phyloP scores from a whole-genome alignment of 2,113 vertebrate species.

The Pluvialis apricaria region DNA sequence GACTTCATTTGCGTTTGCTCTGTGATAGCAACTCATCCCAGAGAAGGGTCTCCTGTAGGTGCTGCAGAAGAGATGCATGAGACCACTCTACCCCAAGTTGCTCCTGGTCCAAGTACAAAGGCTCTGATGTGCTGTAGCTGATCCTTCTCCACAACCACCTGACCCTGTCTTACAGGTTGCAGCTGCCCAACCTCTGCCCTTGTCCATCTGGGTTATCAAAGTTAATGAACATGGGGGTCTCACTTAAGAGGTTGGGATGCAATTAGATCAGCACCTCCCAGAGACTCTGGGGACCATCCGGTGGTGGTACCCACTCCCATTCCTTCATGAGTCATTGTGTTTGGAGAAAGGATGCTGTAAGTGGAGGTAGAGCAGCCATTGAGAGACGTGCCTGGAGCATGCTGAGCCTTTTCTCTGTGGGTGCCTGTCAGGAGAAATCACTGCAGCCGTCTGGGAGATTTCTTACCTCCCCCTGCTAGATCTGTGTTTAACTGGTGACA shows the following conservation, averaged over 20 bases:
- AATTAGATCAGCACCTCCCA: background rate
- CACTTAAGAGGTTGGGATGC: background rate
- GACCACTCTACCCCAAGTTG: background rate
- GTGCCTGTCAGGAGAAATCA: background rate
- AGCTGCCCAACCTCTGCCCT: background rate
- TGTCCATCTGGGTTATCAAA: background rate
- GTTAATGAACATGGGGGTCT: background rate
- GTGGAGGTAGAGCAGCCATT: background rate
- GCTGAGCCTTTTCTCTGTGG: background rate
- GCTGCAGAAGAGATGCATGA: background rate
- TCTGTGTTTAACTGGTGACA: background rate
- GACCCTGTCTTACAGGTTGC: too few species aligned
- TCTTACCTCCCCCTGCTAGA: background rate
- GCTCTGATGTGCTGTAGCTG: background rate
- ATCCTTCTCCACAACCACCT: background rate
- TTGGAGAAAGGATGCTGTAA: background rate
- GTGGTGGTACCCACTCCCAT: background rate
- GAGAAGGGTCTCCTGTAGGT: background rate
- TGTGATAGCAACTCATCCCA: background rate
- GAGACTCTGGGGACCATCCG: background rate
- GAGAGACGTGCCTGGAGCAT: background rate
- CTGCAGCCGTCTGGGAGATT: background rate
- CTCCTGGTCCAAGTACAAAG: background rate
- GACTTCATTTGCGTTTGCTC: background rate
- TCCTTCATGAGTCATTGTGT: background rate